Evolutionary conservation across 1,140 invertebrate genomes (phyloP).

Genomic region (Apis cerana): DNA sequence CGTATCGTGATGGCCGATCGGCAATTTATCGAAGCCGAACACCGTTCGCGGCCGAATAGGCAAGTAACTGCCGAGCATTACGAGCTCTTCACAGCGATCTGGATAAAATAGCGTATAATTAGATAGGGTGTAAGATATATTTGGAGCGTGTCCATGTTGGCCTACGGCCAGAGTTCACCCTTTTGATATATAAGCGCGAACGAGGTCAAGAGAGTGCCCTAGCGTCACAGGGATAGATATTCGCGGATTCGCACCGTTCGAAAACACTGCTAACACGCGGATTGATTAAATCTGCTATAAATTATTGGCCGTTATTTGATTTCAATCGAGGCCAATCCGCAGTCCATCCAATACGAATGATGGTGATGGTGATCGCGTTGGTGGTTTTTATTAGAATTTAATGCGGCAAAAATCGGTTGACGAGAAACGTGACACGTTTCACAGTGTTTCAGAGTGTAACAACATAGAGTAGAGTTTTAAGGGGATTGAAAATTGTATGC

Average conservation of each 20-base stretch:
- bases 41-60: constrained; percentile 66
- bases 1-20: constrained; percentile 50
- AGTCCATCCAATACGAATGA: too few species aligned
- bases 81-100: constrained; percentile 73
- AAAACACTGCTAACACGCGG: not conserved
- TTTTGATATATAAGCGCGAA: constrained; percentile 65
- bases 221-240: constrained; percentile 52
- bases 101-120: constrained; percentile 78
- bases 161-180: constrained; percentile 73
- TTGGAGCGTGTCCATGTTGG: constrained; percentile 80
- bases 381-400: too few species aligned
- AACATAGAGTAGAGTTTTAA: too few species aligned
- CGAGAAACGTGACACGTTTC: too few species aligned
- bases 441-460: too few species aligned
- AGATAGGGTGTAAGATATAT: constrained; percentile 80
- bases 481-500: too few species aligned
- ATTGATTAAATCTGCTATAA: constrained; percentile 16
- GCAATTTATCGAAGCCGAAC: constrained; percentile 71
- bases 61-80: constrained; percentile 76
- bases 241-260: constrained; percentile 12
- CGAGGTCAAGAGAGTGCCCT: constrained; percentile 66
- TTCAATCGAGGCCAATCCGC: not conserved
- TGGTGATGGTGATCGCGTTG: too few species aligned
- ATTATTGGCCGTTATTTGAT: constrained; percentile 15
- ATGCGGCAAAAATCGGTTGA: too few species aligned